phyloP scores from a whole-genome alignment of 2,797 vertebrate genomes.

The Poeciliopsis infans region DNA sequence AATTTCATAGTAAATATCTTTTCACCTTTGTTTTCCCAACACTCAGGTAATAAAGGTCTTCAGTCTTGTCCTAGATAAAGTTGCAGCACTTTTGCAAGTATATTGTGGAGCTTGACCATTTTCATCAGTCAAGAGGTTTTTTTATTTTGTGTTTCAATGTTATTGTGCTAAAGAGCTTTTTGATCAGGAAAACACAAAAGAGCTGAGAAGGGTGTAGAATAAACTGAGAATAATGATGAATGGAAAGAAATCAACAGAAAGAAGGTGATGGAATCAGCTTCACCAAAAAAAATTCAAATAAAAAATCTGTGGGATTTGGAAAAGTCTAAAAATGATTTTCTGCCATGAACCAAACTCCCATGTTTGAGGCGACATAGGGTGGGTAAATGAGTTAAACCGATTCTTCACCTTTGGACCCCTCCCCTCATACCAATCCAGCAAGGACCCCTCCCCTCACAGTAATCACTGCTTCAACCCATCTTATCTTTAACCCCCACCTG shows the following conservation, averaged over 20 bases:
- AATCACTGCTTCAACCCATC: neutral
- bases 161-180: neutral
- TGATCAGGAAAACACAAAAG: neutral
- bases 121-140: neutral
- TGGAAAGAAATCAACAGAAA: neutral
- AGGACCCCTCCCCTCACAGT: neutral
- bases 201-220: neutral
- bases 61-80: neutral
- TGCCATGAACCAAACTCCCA: neutral
- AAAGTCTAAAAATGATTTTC: neutral
- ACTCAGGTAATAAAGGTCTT: neutral
- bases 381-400: neutral
- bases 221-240: neutral
- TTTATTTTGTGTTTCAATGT: neutral
- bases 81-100: neutral
- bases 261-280: neutral
- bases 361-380: neutral
- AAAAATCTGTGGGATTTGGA: neutral
- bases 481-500: neutral
- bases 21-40: neutral
- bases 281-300: neutral
- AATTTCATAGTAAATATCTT: slow-evolving; percentile 19
- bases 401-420: neutral
- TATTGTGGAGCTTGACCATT: neutral
- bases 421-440: neutral